These are phyloP conservation scores for Manduca sexta DNA, from an alignment of 1,140 invertebrate species.

Conservation along the genomic window DNA sequence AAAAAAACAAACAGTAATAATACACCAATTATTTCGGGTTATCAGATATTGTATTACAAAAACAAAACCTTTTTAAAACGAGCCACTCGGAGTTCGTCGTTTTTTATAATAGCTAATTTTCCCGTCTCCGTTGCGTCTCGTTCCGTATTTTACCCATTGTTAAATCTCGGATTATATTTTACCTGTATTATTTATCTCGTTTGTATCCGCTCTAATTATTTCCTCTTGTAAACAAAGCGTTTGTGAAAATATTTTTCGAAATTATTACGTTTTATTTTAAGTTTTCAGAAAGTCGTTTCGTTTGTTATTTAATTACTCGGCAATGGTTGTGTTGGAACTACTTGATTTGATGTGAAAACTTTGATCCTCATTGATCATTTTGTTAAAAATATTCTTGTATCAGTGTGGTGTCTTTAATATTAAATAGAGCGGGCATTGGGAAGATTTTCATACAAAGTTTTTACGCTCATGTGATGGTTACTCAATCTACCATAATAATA, in stretches of 20 bases:
- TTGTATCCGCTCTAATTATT: constrained; percentile 63
- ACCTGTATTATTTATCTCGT: constrained; percentile 50
- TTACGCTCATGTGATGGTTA: too few species aligned
- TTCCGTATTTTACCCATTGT: constrained; percentile 47
- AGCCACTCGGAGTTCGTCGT: constrained; percentile 19
- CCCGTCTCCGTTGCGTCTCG: constrained; percentile 32
- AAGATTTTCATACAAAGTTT: too few species aligned
- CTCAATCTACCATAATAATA: too few species aligned
- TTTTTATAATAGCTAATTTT: constrained; percentile 63
- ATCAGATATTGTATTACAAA: constrained; percentile 29
- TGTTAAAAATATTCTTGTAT: too few species aligned
- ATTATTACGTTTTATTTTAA: not conserved
- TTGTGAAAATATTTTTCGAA: constrained; percentile 17
- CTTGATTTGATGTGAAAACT: too few species aligned
- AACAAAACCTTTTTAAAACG: constrained; percentile 41
- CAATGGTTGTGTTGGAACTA: too few species aligned
- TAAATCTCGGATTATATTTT: constrained; percentile 60
- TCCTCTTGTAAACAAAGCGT: constrained; percentile 61
- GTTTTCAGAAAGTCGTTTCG: too few species aligned
- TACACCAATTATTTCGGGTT: not conserved
- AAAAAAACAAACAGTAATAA: not conserved
- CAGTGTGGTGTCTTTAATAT: too few species aligned
- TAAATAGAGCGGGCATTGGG: too few species aligned
- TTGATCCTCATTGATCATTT: too few species aligned
- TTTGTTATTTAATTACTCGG: too few species aligned